These are phyloP conservation scores for Hypotaenidia okinawae DNA, from an alignment of 2,797 vertebrate species.

Conservation along the genomic window DNA sequence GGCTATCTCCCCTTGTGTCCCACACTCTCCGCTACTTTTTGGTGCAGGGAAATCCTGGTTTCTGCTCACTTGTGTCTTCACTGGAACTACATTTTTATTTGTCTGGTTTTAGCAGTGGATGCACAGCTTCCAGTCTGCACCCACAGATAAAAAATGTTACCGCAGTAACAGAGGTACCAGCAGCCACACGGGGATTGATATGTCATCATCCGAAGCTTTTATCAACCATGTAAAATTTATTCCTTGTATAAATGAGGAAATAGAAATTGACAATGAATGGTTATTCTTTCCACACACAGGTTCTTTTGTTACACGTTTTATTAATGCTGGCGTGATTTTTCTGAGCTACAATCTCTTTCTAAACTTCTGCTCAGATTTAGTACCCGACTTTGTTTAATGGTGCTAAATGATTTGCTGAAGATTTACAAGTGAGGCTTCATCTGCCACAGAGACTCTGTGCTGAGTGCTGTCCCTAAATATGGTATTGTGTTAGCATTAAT, in stretches of 20 bases:
- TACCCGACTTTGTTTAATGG: slow-evolving; percentile 63
- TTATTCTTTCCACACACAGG: slow-evolving; percentile 71
- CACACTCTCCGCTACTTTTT: background rate
- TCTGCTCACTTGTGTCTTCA: background rate
- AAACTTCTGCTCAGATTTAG: slow-evolving; percentile 73
- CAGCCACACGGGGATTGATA: background rate
- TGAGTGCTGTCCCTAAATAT: slow-evolving; percentile 43
- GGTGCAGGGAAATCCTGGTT: background rate
- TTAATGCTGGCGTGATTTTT: slow-evolving; percentile 79
- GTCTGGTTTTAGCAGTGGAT: background rate
- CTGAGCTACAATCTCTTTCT: slow-evolving; percentile 73
- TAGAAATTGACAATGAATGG: slow-evolving; percentile 77
- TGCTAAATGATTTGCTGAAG: slow-evolving; percentile 61
- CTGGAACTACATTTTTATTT: background rate
- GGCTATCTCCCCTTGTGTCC: too few species aligned
- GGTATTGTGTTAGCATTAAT: slow-evolving; percentile 67
- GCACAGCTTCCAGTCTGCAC: background rate
- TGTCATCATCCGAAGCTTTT: background rate
- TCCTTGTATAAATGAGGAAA: slow-evolving; percentile 66
- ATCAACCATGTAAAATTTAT: background rate
- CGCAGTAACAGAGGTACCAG: background rate
- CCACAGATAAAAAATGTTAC: background rate
- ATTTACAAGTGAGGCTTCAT: slow-evolving; percentile 62
- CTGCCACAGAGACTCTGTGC: slow-evolving; percentile 32
- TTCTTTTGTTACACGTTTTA: slow-evolving; percentile 76